Evolutionary conservation across 2,888 invertebrate genomes (phyloP).

Genomic region (Chydorus sphaericus): DNA sequence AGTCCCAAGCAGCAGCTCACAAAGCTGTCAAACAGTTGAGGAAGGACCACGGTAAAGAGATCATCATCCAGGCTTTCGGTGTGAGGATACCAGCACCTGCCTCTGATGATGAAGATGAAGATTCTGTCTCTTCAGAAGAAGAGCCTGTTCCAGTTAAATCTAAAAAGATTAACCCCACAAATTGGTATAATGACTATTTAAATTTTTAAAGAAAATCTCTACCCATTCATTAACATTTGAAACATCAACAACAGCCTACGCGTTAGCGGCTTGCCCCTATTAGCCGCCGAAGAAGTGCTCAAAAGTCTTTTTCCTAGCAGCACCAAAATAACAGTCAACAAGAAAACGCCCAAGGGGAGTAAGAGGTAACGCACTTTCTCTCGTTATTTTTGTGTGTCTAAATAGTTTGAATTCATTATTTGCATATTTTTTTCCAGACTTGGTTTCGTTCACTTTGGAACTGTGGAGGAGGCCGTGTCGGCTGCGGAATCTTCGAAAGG

Average conservation of each 20-base stretch:
- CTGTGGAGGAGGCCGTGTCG: background rate
- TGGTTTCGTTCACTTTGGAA: constrained; percentile 4
- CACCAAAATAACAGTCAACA: background rate
- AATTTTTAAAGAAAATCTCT: background rate
- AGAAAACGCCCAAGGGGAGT: background rate
- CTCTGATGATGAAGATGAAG: background rate
- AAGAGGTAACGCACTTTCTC: background rate
- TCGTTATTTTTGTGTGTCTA: background rate
- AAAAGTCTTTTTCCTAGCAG: background rate
- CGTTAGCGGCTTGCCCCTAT: background rate
- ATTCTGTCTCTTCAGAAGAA: background rate
- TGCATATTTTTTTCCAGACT: background rate
- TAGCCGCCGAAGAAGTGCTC: background rate
- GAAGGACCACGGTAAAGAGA: background rate
- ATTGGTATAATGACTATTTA: background rate
- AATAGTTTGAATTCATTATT: background rate
- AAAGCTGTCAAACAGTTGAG: background rate
- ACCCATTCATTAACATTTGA: background rate
- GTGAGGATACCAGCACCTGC: background rate
- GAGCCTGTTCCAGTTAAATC: background rate
- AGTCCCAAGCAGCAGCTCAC: background rate
- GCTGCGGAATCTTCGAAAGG: background rate
- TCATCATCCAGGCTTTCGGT: background rate
- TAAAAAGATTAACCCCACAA: background rate
- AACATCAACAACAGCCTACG: background rate